Conservation (phyloP, 2,888 invertebrate genomes). For the Agonopterix heracliana region DNA sequence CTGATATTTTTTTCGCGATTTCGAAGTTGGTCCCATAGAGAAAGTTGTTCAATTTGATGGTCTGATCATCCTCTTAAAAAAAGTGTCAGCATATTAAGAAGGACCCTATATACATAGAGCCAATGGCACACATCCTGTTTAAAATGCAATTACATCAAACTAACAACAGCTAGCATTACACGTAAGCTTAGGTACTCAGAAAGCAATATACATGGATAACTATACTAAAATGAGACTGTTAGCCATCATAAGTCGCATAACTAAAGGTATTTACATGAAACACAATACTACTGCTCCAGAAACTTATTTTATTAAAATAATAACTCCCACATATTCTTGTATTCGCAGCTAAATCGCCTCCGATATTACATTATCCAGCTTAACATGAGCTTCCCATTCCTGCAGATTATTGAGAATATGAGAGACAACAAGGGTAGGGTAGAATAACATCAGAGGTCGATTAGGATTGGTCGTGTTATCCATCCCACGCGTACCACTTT, state of each 20-base stretch:
- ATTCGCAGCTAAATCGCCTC: slow-evolving; percentile 50
- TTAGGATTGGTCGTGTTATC: slow-evolving; percentile 40
- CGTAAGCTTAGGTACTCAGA: neutral
- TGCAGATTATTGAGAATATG: slow-evolving; percentile 8
- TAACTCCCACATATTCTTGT: slow-evolving; percentile 51
- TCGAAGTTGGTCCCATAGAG: too few relatives aligned
- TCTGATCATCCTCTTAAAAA: too few relatives aligned
- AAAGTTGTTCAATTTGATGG: too few relatives aligned
- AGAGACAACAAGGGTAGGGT: slow-evolving; percentile 16
- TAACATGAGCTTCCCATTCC: slow-evolving; percentile 20
- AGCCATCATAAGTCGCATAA: slow-evolving; percentile 12
- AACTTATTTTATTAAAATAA: slow-evolving; percentile 24
- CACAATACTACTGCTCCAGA: slow-evolving; percentile 17
- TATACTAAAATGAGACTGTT: slow-evolving; percentile 1
- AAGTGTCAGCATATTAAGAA: too few relatives aligned
- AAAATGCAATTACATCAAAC: too few relatives aligned
- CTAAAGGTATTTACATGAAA: slow-evolving; percentile 15
- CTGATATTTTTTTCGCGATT: too few relatives aligned
- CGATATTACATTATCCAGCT: slow-evolving; percentile 32
- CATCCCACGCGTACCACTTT: slow-evolving; percentile 65
- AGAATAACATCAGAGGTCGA: slow-evolving; percentile 31
- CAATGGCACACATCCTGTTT: too few relatives aligned
- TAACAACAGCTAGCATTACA: neutral
- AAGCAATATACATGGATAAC: neutral
- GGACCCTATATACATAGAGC: too few relatives aligned